These are phyloP conservation scores for Synanthedon formicaeformis DNA, from an alignment of 2,888 invertebrate genomes.

Conservation along the genomic window DNA sequence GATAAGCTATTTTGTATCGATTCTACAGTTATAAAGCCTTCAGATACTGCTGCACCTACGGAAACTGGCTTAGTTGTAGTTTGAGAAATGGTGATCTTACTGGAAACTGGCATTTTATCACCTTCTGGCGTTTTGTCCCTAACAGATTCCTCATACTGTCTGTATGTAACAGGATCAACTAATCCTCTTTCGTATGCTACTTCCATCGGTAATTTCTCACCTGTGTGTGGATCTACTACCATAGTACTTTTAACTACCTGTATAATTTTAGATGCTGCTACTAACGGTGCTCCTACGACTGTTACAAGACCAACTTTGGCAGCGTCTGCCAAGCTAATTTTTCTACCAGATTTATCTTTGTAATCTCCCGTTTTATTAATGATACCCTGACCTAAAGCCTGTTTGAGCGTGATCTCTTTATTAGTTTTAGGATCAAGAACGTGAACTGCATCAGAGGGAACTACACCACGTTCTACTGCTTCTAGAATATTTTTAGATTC, in stretches of 20 bases:
- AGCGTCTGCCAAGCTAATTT: constrained; percentile 78
- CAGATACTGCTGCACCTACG: constrained; percentile 70
- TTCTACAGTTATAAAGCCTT: constrained; percentile 67
- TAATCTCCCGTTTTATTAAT: constrained; percentile 81
- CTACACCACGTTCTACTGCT: constrained; percentile 81
- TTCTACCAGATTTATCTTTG: constrained; percentile 73
- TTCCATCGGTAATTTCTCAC: constrained; percentile 82
- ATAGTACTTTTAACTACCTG: constrained; percentile 74
- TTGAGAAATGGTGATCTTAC: constrained; percentile 27
- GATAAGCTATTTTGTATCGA: constrained; percentile 57
- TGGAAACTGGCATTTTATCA: constrained; percentile 14
- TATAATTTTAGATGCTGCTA: constrained; percentile 77
- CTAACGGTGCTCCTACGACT: constrained; percentile 80
- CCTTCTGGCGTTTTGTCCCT: constrained; percentile 41
- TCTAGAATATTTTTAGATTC: constrained; percentile 78
- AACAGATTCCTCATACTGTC: constrained; percentile 62
- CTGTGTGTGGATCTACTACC: constrained; percentile 83
- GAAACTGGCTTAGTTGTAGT: constrained; percentile 65
- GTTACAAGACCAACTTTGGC: constrained; percentile 81
- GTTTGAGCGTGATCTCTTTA: constrained; percentile 74
- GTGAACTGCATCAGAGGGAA: constrained; percentile 76
- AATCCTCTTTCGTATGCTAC: constrained; percentile 83
- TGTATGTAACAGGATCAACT: constrained; percentile 71
- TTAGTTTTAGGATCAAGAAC: constrained; percentile 79
- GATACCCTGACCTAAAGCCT: constrained; percentile 82